These are phyloP conservation scores for Neogobius melanostomus DNA, from an alignment of 2,113 vertebrate genomes.

Conservation along the genomic window DNA sequence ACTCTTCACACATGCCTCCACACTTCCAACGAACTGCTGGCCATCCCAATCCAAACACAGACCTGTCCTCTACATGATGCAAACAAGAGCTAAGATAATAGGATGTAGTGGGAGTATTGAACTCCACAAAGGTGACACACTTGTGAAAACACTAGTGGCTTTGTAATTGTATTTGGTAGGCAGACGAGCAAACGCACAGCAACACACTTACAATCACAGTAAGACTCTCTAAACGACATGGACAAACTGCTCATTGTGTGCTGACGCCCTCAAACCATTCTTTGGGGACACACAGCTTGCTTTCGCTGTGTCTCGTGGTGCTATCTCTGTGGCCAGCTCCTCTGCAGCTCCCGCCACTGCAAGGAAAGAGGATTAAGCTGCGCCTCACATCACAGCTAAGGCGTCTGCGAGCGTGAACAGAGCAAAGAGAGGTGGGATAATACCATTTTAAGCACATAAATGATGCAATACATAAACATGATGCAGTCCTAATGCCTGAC, in stretches of 20 bases:
- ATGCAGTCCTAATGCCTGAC: slow-evolving; percentile 32
- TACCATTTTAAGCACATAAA: slow-evolving; percentile 62
- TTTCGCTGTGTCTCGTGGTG: slow-evolving; percentile 57
- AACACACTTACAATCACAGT: slow-evolving; percentile 32
- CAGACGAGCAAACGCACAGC: slow-evolving; percentile 41
- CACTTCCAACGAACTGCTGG: slow-evolving; percentile 37
- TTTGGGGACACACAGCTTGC: slow-evolving; percentile 33
- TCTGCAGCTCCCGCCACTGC: slow-evolving; percentile 62
- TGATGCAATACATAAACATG: slow-evolving; percentile 64
- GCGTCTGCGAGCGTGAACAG: slow-evolving; percentile 63
- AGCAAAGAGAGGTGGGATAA: slow-evolving; percentile 74
- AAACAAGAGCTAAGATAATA: slow-evolving; percentile 61
- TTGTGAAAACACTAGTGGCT: slow-evolving; percentile 29
- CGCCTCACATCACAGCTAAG: slow-evolving; percentile 72
- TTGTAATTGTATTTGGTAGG: slow-evolving; percentile 39
- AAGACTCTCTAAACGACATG: slow-evolving; percentile 51
- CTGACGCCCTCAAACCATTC: slow-evolving; percentile 40
- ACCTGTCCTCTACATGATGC: slow-evolving; percentile 66
- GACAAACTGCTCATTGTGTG: slow-evolving; percentile 50
- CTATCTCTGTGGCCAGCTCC: slow-evolving; percentile 76
- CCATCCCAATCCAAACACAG: slow-evolving; percentile 19
- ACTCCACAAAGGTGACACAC: slow-evolving; percentile 55
- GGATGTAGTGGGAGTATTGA: slow-evolving; percentile 64
- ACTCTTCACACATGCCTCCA: slow-evolving; percentile 34
- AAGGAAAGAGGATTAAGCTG: slow-evolving; percentile 76